Base-by-base conservation (phyloP, 2,113 vertebrate species). In the Gallinago jamesoni region DNA sequence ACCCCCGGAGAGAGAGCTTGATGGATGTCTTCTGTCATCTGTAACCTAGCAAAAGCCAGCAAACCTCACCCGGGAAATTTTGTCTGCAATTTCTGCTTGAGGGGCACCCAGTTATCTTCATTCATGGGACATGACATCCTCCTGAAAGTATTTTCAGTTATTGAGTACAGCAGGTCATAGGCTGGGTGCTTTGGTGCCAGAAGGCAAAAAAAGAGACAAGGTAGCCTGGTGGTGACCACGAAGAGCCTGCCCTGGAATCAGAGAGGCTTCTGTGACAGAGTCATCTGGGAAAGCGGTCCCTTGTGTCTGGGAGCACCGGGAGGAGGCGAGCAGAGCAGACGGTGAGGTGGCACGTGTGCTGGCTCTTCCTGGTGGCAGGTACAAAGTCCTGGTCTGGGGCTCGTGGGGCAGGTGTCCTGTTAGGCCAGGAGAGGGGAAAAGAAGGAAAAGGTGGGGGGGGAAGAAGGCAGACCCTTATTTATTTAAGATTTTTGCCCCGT, bases 1-100 rank as follows among this genome's bases (percentile, higher is more conserved):
- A 14, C 17, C 79, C 48, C 7, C 0, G 2, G 14, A 47, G 62
- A 50, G 7, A 60, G 43, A 66, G 45, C 39, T 68, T 92, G 79
- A 86, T 3, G 3, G 63, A 66, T 88, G 68, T 84, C 45, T 88
- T 41, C 56, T 59, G 56, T 82, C 59, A 67, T 74, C 43, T 14
- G 3, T 62, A 50, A 62, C 52, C 59, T 57, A 17, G 0, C 8
- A 28, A 67, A 63, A 83, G 39, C 33, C 93, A 47, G 45, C 4
- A 7, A 78, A 57, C 85, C 47, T 90, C 70, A 90, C 89, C 62
- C 86, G 63, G 83, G 31, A 95, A 87, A 86, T 64, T 57, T 84
- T 21, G 23, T 56, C 75, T 72, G 57, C 62, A 39, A 52, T 87
- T 83, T 72, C 56, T 89, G 68, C 73, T 89, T 0, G 0, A 89